A percentile compares a stretch with the other conserved stretches of the same genome.
Conservation (phyloP, 2,113 vertebrate species). For the Hypanus sabinus region DNA sequence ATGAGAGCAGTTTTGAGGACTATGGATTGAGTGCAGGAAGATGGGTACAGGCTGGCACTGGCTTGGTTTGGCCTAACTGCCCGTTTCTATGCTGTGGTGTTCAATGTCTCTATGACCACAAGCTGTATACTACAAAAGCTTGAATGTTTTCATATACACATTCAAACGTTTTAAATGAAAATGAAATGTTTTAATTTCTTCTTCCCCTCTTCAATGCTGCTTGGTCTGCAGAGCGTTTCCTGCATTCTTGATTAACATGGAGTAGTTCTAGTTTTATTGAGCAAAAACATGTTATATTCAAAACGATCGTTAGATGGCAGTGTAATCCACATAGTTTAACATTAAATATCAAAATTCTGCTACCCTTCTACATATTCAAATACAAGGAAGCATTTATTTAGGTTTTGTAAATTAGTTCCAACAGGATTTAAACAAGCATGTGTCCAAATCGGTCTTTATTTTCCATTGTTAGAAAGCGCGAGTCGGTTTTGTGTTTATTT, state of each 20-base stretch:
- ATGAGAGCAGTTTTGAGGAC: no score
- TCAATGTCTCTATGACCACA: neutral
- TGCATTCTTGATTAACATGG: no score
- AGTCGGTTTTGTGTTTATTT: neutral
- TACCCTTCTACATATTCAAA: neutral
- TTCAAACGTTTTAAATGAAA: neutral
- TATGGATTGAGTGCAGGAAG: no score
- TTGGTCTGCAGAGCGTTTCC: neutral
- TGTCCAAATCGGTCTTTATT: slow-evolving; percentile 9
- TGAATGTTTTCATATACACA: neutral
- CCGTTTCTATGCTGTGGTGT: no score
- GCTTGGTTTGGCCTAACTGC: no score
- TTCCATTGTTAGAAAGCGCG: slow-evolving; percentile 6
- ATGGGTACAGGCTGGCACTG: no score
- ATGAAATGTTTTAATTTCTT: neutral
- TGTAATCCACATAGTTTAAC: neutral
- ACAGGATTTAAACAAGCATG: slow-evolving; percentile 31
- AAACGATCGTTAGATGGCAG: neutral
- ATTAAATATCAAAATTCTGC: neutral
- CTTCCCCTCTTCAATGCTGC: neutral
- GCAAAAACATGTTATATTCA: neutral
- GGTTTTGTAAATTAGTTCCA: slow-evolving; percentile 24
- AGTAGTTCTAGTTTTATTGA: neutral
- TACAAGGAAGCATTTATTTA: slow-evolving; percentile 26
- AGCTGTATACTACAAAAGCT: neutral